Percentiles rank a stretch among this genome's conserved stretches.
These are phyloP conservation scores for Heliocidaris erythrogramma DNA, from an alignment of 35 echinoderm and acorn worm genomes.

Conservation along the genomic window DNA sequence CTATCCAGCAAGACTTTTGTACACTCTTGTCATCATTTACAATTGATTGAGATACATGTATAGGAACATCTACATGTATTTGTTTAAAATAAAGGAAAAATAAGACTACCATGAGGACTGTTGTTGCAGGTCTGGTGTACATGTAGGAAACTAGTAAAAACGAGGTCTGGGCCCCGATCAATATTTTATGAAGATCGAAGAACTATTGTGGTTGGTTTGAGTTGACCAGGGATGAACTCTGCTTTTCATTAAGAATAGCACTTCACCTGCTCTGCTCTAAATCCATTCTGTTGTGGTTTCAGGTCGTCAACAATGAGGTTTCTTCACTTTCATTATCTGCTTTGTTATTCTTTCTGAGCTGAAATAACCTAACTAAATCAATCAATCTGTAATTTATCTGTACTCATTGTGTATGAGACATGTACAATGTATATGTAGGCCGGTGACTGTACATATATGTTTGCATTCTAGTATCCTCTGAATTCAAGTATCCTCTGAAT, in stretches of 20 bases:
- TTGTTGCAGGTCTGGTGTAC: not conserved
- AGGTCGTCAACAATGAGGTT: not conserved
- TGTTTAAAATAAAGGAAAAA: not conserved
- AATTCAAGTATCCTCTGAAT: too few species aligned
- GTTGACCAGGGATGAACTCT: conserved; percentile 15
- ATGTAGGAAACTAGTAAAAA: not conserved
- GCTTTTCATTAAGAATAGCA: not conserved
- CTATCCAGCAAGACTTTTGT: not conserved
- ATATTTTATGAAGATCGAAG: not conserved
- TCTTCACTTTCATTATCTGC: not conserved
- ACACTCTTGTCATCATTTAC: not conserved
- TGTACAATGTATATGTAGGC: too few species aligned
- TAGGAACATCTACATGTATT: not conserved
- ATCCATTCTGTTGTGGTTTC: not conserved
- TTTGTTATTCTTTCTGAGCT: not conserved
- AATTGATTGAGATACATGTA: not conserved
- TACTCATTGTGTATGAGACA: too few species aligned
- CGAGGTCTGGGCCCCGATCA: not conserved
- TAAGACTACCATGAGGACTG: not conserved
- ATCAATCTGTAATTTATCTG: not conserved
- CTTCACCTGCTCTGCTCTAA: not conserved
- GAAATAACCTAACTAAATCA: not conserved
- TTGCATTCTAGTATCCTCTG: too few species aligned
- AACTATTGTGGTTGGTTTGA: not conserved
- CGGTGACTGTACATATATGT: too few species aligned